Evolutionary conservation across 2,888 invertebrate species (phyloP), one percentile per base, ranked within the genome.

Genomic region (Tholera decimalis): DNA sequence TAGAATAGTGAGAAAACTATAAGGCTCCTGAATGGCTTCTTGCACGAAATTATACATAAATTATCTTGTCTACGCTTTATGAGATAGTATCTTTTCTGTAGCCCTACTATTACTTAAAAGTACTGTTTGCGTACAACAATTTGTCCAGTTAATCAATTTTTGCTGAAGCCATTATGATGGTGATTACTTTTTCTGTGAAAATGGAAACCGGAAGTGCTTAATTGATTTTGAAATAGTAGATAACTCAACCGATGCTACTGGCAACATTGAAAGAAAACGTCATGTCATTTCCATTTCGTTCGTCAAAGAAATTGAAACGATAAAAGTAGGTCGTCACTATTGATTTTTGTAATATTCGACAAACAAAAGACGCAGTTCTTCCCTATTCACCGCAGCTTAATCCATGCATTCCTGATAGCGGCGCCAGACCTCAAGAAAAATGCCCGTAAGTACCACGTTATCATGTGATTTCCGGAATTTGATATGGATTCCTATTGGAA

Each of bases 241-340:
- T 56, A 55, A 64, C 22, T 43, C 8, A 26, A 37, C n/a, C 33
- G 8, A 22, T 28, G 6, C 24, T 30, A n/a, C 67, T 85, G 83
- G 86, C 83, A 89, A 87, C 85, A 82, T 75, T 80, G 11, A 55
- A 73, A 15, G 53, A 64, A 82, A 85, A 88, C 80, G 87, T 89
- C 88, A 88, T 83, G 87, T 87, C 88, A 88, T 83, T 86, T 85
- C 86, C 77, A 85, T 88, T 89, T 85, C 88, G 89, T 85, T 87
- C 72, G 66, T 50, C 63, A 70, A 83, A 83, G 87, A 87, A 86
- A 86, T 86, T 82, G 85, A 85, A 85, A 85, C 85, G 85, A 85
- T 83, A 90, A 92, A 92, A 92, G 88, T 93, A 93, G 93, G 93
- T 93, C 91, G 91, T 82, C 87, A 79, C 83, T 92, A 94, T 93